phyloP scores from a whole-genome alignment of 2,113 vertebrate genomes.

The Alouatta palliata region DNA sequence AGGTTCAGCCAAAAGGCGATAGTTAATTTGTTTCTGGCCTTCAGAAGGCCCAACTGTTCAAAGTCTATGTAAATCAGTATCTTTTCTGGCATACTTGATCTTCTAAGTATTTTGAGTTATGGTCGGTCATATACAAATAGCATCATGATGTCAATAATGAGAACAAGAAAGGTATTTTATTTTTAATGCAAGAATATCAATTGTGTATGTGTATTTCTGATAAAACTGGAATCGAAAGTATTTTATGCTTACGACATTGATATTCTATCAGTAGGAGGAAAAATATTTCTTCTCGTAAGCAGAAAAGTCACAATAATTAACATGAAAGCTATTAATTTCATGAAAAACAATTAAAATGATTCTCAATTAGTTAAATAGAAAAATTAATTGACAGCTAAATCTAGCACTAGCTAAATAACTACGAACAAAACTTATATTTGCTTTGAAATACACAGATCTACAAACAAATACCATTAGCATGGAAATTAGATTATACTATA shows the following conservation, averaged over 20 bases:
- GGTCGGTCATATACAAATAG: not conserved
- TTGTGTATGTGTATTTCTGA: not conserved
- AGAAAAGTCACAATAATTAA: not conserved
- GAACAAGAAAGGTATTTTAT: not conserved
- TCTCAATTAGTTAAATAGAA: not conserved
- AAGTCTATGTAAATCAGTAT: not conserved
- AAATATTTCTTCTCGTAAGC: not conserved
- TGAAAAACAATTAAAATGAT: not conserved
- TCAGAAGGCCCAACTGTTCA: not conserved
- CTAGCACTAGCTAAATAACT: not conserved
- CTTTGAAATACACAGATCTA: conserved; percentile 40
- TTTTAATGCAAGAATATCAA: conserved; percentile 2
- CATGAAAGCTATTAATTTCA: not conserved
- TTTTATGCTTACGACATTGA: not conserved
- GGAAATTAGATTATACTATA: not conserved
- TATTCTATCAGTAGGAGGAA: not conserved
- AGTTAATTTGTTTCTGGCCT: not conserved
- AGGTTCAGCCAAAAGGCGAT: not conserved
- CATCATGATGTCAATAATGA: not conserved
- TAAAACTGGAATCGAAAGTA: not conserved
- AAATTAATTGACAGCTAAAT: not conserved
- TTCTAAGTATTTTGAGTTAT: not conserved
- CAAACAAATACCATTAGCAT: not conserved
- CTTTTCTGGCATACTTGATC: not conserved
- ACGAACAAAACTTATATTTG: not conserved